phyloP scores from a whole-genome alignment of 2,113 vertebrate species.

The Isichthys henryi region DNA sequence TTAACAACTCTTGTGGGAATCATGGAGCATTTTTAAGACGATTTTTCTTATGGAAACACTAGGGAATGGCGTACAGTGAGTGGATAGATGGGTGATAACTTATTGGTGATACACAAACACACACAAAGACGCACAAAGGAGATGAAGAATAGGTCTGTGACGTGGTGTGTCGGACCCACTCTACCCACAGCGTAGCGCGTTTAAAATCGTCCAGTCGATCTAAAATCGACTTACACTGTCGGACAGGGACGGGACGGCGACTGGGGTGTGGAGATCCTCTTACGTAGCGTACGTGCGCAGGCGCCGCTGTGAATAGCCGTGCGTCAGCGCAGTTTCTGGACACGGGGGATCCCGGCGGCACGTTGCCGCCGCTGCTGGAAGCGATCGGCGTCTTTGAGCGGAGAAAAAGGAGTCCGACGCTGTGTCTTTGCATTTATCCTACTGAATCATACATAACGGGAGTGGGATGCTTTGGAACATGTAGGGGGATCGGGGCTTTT shows the following conservation, averaged over 20 bases:
- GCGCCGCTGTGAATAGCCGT: conserved; percentile 32
- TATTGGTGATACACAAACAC: neutral
- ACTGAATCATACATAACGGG: conserved; percentile 12
- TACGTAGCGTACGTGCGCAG: conserved; percentile 43
- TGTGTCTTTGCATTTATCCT: conserved; percentile 13
- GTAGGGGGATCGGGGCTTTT: conserved; percentile 41
- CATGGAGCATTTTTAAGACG: neutral
- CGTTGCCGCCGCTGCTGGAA: conserved; percentile 42
- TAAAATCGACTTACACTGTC: neutral
- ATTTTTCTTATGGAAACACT: neutral
- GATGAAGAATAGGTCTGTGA: neutral
- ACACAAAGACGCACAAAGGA: neutral
- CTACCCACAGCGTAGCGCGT: neutral
- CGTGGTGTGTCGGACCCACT: neutral
- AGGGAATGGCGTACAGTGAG: neutral
- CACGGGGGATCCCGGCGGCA: conserved; percentile 42
- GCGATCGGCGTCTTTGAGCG: conserved; percentile 18
- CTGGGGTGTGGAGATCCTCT: conserved; percentile 5
- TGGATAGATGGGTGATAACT: neutral
- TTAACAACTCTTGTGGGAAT: neutral
- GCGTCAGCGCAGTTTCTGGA: conserved; percentile 46
- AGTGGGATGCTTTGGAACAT: conserved; percentile 42
- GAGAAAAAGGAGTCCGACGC: conserved; percentile 11
- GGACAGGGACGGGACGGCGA: neutral
- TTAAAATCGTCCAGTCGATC: neutral